These are phyloP conservation scores for Hipposideros larvatus DNA, from an alignment of 2,797 vertebrate genomes.

Conservation along the genomic window DNA sequence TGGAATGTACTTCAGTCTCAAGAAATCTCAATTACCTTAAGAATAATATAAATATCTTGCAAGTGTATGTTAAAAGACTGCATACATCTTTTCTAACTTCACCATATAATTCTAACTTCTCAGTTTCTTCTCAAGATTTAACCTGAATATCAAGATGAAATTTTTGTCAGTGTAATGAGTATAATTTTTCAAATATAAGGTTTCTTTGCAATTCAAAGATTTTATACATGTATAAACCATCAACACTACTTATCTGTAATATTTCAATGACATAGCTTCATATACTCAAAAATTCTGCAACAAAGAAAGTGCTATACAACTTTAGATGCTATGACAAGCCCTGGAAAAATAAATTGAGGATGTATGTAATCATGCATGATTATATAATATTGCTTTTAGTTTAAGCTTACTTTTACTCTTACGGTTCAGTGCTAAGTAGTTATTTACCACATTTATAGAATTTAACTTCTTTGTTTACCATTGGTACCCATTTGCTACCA, in stretches of 20 bases:
- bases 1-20: conserved; percentile 60
- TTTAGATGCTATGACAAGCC: neutral
- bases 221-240: neutral
- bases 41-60: conserved; percentile 61
- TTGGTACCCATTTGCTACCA: neutral
- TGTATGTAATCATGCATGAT: neutral
- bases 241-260: neutral
- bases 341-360: neutral
- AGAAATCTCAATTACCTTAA: conserved; percentile 67
- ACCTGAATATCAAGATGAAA: conserved; percentile 16
- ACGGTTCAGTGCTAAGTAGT: neutral
- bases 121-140: conserved; percentile 57
- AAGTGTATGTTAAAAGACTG: conserved; percentile 42
- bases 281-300: neutral
- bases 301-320: conserved; percentile 27
- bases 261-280: conserved; percentile 33
- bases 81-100: conserved; percentile 47
- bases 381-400: neutral
- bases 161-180: conserved; percentile 43
- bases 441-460: neutral
- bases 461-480: neutral
- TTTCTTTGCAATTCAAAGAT: neutral
- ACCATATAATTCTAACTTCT: conserved; percentile 11
- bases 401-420: neutral
- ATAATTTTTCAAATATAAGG: conserved; percentile 49